These are phyloP conservation scores for Lasiurus cinereus DNA, from an alignment of 2,113 vertebrate genomes.

Conservation along the genomic window DNA sequence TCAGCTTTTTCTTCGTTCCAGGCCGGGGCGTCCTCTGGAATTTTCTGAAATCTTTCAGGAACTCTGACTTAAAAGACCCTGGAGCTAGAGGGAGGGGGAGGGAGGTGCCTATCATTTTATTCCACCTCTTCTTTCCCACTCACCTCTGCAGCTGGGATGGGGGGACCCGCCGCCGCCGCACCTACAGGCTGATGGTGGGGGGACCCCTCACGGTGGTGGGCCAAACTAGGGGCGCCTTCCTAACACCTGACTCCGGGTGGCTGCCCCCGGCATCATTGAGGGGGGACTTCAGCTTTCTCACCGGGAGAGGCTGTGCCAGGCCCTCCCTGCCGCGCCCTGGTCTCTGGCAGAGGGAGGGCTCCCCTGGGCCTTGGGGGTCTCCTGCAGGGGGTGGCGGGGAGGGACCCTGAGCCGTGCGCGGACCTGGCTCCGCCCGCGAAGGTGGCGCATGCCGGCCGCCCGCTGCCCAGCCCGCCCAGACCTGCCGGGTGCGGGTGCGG, in stretches of 20 bases:
- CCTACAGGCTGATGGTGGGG: not conserved
- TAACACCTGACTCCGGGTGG: not conserved
- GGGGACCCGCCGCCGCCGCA: not conserved
- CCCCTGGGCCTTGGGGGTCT: not conserved
- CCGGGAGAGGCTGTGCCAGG: not conserved
- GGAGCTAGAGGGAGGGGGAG: not conserved
- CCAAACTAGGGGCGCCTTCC: not conserved
- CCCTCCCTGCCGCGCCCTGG: not conserved
- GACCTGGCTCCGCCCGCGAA: slow-evolving; percentile 61
- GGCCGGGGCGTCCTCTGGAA: not conserved
- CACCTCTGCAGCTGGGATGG: not conserved
- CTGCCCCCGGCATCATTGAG: not conserved
- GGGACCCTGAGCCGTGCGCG: not conserved
- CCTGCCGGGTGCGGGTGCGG: not conserved
- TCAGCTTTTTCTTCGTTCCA: not conserved
- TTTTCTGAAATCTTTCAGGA: slow-evolving; percentile 6
- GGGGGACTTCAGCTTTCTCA: not conserved
- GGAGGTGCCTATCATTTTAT: not conserved
- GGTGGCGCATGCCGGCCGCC: not conserved
- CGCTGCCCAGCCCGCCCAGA: not conserved
- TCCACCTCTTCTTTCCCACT: not conserved
- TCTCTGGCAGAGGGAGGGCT: not conserved
- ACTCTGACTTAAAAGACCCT: not conserved
- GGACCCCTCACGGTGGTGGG: not conserved
- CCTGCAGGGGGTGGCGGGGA: not conserved